These are phyloP conservation scores for Cygnus olor DNA, from an alignment of 2,797 vertebrate genomes.

Conservation along the genomic window DNA sequence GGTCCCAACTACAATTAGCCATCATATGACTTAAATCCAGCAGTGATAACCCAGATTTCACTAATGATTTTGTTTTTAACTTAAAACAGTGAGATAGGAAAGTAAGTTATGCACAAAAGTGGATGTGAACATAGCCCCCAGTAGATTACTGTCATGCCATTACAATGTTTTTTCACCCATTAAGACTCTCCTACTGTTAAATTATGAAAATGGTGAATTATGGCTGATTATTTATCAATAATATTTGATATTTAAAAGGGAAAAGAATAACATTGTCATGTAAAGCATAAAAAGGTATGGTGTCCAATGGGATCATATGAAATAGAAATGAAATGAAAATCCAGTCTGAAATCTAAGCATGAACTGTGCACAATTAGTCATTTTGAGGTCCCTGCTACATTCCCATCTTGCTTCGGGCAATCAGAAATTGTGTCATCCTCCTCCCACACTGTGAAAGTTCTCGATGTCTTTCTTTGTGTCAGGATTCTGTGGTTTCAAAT, in stretches of 20 bases:
- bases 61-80: not conserved
- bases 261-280: not conserved
- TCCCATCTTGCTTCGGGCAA: not conserved
- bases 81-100: not conserved
- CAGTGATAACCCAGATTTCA: not conserved
- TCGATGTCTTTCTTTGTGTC: not conserved
- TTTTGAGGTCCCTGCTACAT: conserved; percentile 15
- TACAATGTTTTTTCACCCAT: not conserved
- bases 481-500: conserved; percentile 47
- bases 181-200: not conserved
- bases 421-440: conserved; percentile 38
- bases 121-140: not conserved
- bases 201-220: not conserved
- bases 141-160: not conserved
- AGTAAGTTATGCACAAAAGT: not conserved
- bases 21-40: not conserved
- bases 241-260: not conserved
- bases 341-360: not conserved
- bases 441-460: conserved; percentile 33
- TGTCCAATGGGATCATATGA: not conserved
- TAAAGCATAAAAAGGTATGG: not conserved
- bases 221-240: not conserved
- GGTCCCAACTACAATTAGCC: not conserved
- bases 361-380: not conserved
- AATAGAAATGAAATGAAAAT: conserved; percentile 6